Conservation (phyloP, 1,140 invertebrate species). For the Alviniconcha marisindica region DNA sequence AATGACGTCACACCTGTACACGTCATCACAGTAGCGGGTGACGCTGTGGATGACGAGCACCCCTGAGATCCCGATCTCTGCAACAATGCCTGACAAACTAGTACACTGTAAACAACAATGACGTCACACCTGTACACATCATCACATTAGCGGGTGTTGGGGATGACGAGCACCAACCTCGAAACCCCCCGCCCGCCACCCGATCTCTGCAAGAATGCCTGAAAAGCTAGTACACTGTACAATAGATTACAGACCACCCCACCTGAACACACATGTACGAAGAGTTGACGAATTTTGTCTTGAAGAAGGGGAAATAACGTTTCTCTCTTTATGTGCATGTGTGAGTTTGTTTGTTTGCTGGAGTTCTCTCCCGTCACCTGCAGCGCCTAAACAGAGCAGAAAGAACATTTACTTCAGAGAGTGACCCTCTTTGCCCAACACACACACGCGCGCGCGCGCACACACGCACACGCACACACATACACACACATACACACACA, state of each 20-base stretch:
- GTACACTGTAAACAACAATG: not conserved
- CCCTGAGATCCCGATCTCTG: conserved; percentile 63
- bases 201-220: conserved; percentile 30
- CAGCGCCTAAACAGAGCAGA: too few species aligned
- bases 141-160: not conserved
- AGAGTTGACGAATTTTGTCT: too few species aligned
- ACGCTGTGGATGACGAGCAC: conserved; percentile 73
- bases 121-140: not conserved
- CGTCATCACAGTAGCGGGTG: conserved; percentile 70
- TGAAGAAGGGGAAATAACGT: too few species aligned
- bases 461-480: too few species aligned
- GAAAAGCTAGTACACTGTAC: not conserved
- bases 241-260: not conserved
- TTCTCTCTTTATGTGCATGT: too few species aligned
- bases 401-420: too few species aligned
- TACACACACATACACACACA: too few species aligned
- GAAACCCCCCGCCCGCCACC: not conserved
- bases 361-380: too few species aligned
- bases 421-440: too few species aligned
- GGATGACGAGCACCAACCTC: not conserved
- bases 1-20: conserved; percentile 74
- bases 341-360: too few species aligned
- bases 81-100: conserved; percentile 11
- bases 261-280: not conserved
- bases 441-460: too few species aligned